These are phyloP conservation scores for Poecilobothrus nobilitatus DNA, from an alignment of 2,888 invertebrate genomes.

Conservation along the genomic window DNA sequence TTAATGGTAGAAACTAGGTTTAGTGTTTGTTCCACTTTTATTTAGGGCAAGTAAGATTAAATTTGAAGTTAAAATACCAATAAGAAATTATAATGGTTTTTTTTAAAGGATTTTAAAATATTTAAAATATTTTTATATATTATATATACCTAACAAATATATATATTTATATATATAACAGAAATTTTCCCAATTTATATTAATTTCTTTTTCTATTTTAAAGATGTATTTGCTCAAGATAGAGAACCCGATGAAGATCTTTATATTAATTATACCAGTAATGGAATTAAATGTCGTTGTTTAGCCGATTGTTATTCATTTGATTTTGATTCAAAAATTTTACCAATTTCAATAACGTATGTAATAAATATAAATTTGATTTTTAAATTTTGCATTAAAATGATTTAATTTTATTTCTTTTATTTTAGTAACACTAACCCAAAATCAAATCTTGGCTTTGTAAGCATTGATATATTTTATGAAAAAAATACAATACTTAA, in stretches of 20 bases:
- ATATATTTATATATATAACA: no score
- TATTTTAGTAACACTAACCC: slow-evolving; percentile 24
- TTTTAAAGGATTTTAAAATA: no score
- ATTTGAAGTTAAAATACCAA: no score
- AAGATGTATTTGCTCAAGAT: slow-evolving; percentile 34
- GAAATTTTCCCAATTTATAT: no score
- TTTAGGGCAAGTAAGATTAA: no score
- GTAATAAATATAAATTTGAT: slow-evolving; percentile 17
- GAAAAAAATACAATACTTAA: slow-evolving; percentile 42
- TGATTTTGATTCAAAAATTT: slow-evolving; percentile 35
- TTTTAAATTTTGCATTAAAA: not conserved
- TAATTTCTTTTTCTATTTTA: slow-evolving; percentile 7
- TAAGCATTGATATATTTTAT: slow-evolving; percentile 44
- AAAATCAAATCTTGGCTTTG: slow-evolving; percentile 32
- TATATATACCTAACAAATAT: no score
- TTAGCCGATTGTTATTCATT: slow-evolving; percentile 34
- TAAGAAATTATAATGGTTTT: no score
- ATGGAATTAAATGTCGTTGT: slow-evolving; percentile 39
- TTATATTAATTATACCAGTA: slow-evolving; percentile 30
- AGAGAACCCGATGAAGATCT: slow-evolving; percentile 34
- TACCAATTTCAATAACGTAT: slow-evolving; percentile 26
- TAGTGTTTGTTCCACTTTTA: no score
- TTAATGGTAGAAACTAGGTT: no score
- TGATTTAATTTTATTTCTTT: not conserved
- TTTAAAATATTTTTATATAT: no score